Evolutionary conservation across 2,797 vertebrate species (phyloP).

Genomic region (Phrynocephalus guinanensis): DNA sequence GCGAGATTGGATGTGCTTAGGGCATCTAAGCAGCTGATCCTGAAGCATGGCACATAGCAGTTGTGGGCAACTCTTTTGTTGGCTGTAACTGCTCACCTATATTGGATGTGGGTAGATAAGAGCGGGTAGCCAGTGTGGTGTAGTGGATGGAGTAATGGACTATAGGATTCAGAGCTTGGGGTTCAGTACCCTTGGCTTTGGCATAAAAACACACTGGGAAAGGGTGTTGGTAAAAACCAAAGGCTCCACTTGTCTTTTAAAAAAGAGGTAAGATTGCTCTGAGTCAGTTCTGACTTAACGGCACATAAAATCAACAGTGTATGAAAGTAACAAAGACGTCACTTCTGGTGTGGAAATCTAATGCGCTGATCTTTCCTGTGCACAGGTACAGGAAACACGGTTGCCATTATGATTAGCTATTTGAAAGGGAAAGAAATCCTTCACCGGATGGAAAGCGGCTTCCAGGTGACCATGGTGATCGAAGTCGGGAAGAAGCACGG

Average conservation of each 20-base stretch:
- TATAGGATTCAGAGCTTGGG: too few species aligned
- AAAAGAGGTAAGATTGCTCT: too few species aligned
- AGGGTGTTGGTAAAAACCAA: too few species aligned
- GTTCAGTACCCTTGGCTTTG: too few species aligned
- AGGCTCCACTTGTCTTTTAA: too few species aligned
- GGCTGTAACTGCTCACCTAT: neutral
- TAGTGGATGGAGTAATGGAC: too few species aligned
- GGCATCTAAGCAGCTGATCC: too few species aligned
- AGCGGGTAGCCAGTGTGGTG: neutral
- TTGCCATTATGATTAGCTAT: slow-evolving; percentile 92
- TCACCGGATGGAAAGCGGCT: slow-evolving; percentile 74
- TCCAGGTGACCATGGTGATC: slow-evolving; percentile 84
- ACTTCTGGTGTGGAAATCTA: neutral
- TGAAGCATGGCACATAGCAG: neutral
- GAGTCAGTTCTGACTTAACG: too few species aligned
- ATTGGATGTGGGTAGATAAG: neutral
- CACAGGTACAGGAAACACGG: slow-evolving; percentile 78
- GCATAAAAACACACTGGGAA: too few species aligned
- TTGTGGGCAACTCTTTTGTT: neutral
- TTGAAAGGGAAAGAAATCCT: slow-evolving; percentile 84
- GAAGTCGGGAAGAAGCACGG: slow-evolving; percentile 82
- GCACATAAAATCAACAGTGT: too few species aligned
- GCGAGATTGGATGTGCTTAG: too few species aligned
- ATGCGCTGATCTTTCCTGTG: slow-evolving; percentile 43
- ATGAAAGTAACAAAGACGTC: neutral